Percentiles rank a stretch among this genome's conserved stretches.
These are phyloP conservation scores for Petrocephalus schoutedeni DNA, from an alignment of 2,797 vertebrate genomes.

Conservation along the genomic window DNA sequence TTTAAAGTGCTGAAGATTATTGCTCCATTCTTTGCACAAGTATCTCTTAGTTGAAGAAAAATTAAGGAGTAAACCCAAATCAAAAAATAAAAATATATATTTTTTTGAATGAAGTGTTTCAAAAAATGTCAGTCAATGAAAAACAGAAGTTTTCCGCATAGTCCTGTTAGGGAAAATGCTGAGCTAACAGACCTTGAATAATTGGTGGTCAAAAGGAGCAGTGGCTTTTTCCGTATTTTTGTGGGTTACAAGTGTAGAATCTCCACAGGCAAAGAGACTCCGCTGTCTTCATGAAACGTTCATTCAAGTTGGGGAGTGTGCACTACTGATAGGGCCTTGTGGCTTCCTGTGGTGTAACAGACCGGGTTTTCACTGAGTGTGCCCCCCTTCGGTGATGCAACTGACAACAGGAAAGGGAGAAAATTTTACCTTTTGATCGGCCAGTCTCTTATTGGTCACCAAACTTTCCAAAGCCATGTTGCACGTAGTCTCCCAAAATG, in stretches of 20 bases:
- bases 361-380: background rate
- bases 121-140: too few relatives aligned
- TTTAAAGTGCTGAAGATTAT: background rate
- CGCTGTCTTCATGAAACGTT: background rate
- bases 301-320: background rate
- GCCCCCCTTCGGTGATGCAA: background rate
- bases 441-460: background rate
- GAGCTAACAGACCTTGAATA: background rate
- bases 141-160: background rate
- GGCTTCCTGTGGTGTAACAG: conserved; percentile 49
- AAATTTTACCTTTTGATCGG: background rate
- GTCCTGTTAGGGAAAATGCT: background rate
- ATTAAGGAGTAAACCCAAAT: background rate
- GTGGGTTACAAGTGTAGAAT: background rate
- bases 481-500: background rate
- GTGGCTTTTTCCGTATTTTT: background rate
- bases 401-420: background rate
- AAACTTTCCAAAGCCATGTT: background rate
- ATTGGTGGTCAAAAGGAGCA: background rate
- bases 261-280: background rate
- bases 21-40: background rate
- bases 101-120: background rate
- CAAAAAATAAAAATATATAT: background rate
- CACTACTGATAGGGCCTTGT: conserved; percentile 41
- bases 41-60: background rate